Percentiles rank a stretch among this genome's conserved stretches.
phyloP scores from a whole-genome alignment of 2,113 vertebrate species.

The Scatophagus argus region DNA sequence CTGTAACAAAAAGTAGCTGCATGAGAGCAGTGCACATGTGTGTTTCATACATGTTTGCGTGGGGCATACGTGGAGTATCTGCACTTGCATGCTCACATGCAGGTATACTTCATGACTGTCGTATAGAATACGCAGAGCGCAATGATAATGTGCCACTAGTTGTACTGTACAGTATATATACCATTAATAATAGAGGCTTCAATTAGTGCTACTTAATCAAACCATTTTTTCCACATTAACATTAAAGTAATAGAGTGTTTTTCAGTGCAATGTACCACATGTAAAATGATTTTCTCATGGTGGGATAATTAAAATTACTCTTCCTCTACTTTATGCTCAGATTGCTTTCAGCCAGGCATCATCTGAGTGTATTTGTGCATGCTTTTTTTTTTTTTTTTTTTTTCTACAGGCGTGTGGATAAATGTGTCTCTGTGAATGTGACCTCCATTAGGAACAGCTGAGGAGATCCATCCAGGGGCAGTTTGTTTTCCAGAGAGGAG shows the following conservation, averaged over 20 bases:
- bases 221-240: not conserved
- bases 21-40: not conserved
- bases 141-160: not conserved
- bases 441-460: slow-evolving; percentile 84
- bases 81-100: not conserved
- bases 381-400: not conserved
- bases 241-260: slow-evolving; percentile 1
- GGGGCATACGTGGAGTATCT: not conserved
- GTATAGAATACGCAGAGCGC: not conserved
- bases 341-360: slow-evolving; percentile 2
- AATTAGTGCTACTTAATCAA: not conserved
- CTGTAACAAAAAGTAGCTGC: not conserved
- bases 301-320: not conserved
- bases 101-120: not conserved
- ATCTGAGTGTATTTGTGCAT: slow-evolving; percentile 29
- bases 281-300: not conserved
- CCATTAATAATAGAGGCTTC: not conserved
- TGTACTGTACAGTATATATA: not conserved
- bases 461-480: slow-evolving; percentile 77
- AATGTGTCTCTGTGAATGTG: slow-evolving; percentile 77
- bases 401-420: slow-evolving; percentile 33
- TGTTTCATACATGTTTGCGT: slow-evolving; percentile 21
- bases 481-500: slow-evolving; percentile 84
- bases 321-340: not conserved
- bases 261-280: not conserved